phyloP scores from a whole-genome alignment of 2,797 vertebrate species.

The Xerus rutilus region DNA sequence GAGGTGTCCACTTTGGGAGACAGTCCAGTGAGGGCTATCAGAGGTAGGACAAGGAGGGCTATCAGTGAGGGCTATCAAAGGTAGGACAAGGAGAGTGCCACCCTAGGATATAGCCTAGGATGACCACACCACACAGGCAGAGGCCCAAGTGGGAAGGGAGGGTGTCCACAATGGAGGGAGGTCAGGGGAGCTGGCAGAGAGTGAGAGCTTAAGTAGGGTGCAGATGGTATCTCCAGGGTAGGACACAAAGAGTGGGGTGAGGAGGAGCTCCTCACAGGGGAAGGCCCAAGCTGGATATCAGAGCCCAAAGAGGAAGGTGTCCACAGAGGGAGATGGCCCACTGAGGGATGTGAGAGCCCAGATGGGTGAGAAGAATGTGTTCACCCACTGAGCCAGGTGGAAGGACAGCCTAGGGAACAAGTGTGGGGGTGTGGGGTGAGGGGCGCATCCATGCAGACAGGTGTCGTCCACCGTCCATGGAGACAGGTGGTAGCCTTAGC shows the following conservation, averaged over 20 bases:
- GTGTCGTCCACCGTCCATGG: background rate
- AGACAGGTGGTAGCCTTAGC: background rate
- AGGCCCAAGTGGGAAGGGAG: background rate
- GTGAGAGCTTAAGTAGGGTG: no score
- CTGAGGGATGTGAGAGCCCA: background rate
- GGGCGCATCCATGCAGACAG: background rate
- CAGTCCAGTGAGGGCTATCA: background rate
- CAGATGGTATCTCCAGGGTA: background rate
- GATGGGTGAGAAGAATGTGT: background rate
- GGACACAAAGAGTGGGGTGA: background rate
- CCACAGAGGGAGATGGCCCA: background rate
- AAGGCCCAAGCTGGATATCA: background rate
- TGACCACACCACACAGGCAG: background rate
- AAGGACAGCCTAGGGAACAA: background rate
- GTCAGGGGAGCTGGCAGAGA: background rate
- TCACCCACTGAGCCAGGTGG: background rate
- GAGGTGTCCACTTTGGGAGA: background rate
- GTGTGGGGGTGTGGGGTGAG: background rate
- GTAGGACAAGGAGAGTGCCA: background rate
- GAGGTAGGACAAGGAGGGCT: background rate
- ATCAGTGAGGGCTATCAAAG: background rate
- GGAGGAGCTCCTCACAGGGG: background rate
- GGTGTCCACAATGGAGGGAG: background rate
- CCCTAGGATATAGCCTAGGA: no score
- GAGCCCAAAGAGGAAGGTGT: background rate